Evolutionary conservation across 2,888 invertebrate species (phyloP), one percentile per base, ranked within the genome.

Genomic region (Microdon myrmicae): DNA sequence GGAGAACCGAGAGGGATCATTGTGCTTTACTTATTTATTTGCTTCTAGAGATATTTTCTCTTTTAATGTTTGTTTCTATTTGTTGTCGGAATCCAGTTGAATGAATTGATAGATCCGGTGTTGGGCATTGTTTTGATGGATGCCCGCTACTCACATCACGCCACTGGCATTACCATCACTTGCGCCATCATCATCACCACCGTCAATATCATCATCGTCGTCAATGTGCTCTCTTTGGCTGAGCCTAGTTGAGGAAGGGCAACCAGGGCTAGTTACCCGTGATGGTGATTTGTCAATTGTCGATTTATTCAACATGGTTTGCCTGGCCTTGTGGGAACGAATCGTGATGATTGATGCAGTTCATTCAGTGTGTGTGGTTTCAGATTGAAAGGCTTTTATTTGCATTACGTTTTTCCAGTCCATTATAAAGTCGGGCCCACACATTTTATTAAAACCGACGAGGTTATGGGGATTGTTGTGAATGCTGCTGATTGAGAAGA

Each of bases 91-190:
- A 58, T 64, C 64, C 56, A 64, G 51, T 41, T 23, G 51, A 49
- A 56, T 64, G 51, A 64, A 64, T 64, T 64, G 64, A 64, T 64
- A 64, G 64, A 64, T 64, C 64, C 64, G 64, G 64, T 64, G 41
- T 10, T 56, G 56, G 49, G 41, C 58, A 41, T 10, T 56, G 56
- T 56, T 64, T 58, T 64, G 64, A 64, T 64, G 64, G 51, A 64
- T 51, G 64, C 45, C 41, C 37, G 51, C 61, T 61, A 20, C 44
- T 51, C 58, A 58, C 51, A 38, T 34, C n/a, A n/a, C n/a, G n/a
- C n/a, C n/a, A n/a, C n/a, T n/a, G n/a, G n/a, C n/a, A n/a, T n/a
- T n/a, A n/a, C n/a, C n/a, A n/a, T n/a, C 22, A 20, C 22, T 39
- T 10, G 39, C 13, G 23, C 5, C 49, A 31, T 6, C 9, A 44